Conservation (phyloP, 37 sponge, comb jelly and placozoan species). For the Chondrosia reniformis region DNA sequence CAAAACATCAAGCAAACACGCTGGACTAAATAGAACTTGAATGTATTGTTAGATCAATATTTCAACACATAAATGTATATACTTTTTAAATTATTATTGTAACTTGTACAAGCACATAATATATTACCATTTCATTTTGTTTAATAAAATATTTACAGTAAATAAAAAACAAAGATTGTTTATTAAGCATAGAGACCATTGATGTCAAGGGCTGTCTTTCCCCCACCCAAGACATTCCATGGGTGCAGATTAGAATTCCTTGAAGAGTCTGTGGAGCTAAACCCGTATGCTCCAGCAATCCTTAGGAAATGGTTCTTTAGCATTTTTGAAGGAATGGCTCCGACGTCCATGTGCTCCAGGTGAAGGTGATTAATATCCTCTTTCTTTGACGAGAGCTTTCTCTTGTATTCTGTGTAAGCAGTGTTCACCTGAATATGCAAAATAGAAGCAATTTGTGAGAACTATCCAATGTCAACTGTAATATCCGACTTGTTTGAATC, state of each 20-base stretch:
- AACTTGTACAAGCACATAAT: neutral
- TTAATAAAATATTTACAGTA: neutral
- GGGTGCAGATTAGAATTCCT: neutral
- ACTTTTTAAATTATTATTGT: neutral
- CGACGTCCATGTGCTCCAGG: slow-evolving; percentile 36
- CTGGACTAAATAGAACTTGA: slow-evolving; percentile 38
- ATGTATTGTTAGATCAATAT: no score
- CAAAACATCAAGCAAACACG: slow-evolving; percentile 16
- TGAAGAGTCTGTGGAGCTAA: slow-evolving; percentile 30
- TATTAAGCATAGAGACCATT: neutral
- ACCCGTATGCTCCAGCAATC: slow-evolving; percentile 50
- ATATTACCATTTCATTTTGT: neutral
- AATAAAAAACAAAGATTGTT: neutral
- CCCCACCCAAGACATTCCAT: slow-evolving; percentile 7
- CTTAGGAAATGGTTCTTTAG: slow-evolving; percentile 30
- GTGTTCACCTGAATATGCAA: slow-evolving; percentile 8
- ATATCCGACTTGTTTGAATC: no score
- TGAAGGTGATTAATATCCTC: slow-evolving; percentile 22
- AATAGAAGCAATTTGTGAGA: no score
- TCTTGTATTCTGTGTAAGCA: slow-evolving; percentile 24
- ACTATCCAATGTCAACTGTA: no score
- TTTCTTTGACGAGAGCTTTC: slow-evolving; percentile 13
- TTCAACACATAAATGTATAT: neutral
- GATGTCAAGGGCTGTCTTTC: neutral
- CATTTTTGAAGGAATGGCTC: slow-evolving; percentile 26